These are phyloP conservation scores for Conger conger DNA, from an alignment of 2,113 vertebrate genomes.

Conservation along the genomic window DNA sequence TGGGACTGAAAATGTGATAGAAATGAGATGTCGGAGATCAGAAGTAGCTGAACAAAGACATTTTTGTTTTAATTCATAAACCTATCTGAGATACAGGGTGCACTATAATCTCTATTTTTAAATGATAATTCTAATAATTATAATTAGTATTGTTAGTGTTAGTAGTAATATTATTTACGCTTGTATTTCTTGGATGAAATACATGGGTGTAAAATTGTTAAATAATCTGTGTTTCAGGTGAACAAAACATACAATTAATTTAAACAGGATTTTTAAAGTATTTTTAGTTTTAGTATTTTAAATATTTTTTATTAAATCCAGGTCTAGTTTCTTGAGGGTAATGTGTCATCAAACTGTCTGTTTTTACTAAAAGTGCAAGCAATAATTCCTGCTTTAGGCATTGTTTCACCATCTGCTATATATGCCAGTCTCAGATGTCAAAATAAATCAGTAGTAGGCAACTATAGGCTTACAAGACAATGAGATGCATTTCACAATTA, in stretches of 20 bases:
- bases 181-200: too few relatives aligned
- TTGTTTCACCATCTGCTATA: neutral
- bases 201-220: too few relatives aligned
- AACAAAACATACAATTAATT: neutral
- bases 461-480: neutral
- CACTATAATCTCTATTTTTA: neutral
- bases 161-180: too few relatives aligned
- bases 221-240: too few relatives aligned
- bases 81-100: neutral
- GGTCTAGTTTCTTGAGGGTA: neutral
- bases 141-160: too few relatives aligned
- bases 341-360: constrained; percentile 18
- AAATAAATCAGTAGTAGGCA: neutral
- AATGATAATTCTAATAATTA: neutral
- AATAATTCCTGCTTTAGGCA: constrained; percentile 25
- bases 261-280: neutral
- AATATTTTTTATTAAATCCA: neutral
- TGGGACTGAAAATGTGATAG: too few relatives aligned
- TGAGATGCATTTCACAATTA: neutral
- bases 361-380: constrained; percentile 43
- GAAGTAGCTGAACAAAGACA: neutral
- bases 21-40: too few relatives aligned
- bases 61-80: neutral
- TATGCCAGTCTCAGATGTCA: neutral
- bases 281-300: neutral